Percentiles rank a stretch among this genome's conserved stretches.
phyloP scores from a whole-genome alignment of 64 coral and sea anemone genomes.

The Montipora cactus region DNA sequence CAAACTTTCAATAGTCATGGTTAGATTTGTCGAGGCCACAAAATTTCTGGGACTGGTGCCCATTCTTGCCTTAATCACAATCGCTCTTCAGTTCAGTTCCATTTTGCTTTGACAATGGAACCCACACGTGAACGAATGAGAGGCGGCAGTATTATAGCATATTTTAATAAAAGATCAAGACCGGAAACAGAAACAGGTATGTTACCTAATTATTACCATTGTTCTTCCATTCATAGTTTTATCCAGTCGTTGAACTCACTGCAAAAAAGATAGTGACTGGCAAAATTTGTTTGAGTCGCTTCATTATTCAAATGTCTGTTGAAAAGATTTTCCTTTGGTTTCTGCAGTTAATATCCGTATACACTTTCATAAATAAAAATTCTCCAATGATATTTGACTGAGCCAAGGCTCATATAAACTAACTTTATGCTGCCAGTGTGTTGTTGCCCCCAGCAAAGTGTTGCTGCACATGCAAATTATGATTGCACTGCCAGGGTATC shows the following conservation, averaged over 20 bases:
- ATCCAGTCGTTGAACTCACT: not conserved
- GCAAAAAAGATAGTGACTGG: conserved; percentile 37
- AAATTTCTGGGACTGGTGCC: conserved; percentile 30
- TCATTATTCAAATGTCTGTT: conserved; percentile 5
- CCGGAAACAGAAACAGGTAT: conserved; percentile 18
- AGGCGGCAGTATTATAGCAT: conserved; percentile 34
- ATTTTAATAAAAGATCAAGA: conserved; percentile 38
- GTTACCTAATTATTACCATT: conserved; percentile 40
- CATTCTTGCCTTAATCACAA: conserved; percentile 61
- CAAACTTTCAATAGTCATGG: too few relatives aligned
- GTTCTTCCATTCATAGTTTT: conserved; percentile 25
- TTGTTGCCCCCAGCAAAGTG: conserved; percentile 12
- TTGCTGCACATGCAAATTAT: conserved; percentile 11
- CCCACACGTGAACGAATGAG: not conserved
- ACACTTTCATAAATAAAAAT: conserved; percentile 34
- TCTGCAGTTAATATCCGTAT: conserved; percentile 19
- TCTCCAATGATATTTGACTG: conserved; percentile 43
- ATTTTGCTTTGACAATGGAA: conserved; percentile 24
- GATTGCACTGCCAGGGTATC: conserved; percentile 8
- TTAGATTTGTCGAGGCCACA: too few relatives aligned
- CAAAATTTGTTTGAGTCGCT: conserved; percentile 23
- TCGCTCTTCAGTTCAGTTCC: conserved; percentile 55
- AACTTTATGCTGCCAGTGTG: conserved; percentile 22
- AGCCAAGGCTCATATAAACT: conserved; percentile 24
- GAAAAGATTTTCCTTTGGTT: conserved; percentile 42